Percentiles rank a stretch among this genome's conserved stretches.
Conservation (phyloP, 2,888 invertebrate species). For the Eueremaeus valkanovi region DNA sequence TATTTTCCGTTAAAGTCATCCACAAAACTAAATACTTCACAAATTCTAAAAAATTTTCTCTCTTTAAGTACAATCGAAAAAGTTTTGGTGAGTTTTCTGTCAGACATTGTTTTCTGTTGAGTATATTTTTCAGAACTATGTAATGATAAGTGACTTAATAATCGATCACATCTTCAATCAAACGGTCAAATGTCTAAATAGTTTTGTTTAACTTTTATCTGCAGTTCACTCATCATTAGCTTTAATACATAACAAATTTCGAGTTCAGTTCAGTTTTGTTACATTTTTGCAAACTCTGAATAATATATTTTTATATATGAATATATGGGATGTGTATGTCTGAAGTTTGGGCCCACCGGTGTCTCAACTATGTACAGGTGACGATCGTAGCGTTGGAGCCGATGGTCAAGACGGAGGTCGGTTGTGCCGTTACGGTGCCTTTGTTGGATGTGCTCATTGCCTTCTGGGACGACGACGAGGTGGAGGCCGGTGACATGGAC, state of each 20-base stretch:
- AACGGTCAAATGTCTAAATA: neutral
- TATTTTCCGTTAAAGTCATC: conserved; percentile 5
- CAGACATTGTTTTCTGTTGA: neutral
- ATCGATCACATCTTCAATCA: neutral
- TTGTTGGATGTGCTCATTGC: conserved; percentile 11
- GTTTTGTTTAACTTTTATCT: neutral
- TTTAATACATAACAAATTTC: neutral
- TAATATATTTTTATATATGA: neutral
- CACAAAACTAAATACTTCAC: conserved; percentile 26
- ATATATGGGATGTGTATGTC: neutral
- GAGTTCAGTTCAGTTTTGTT: conserved; percentile 13
- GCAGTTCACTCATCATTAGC: conserved; percentile 1
- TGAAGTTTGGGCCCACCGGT: conserved; percentile 1
- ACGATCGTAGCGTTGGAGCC: conserved; percentile 40
- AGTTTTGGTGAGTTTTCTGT: conserved; percentile 19
- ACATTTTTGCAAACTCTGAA: conserved; percentile 3
- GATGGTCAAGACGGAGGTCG: conserved; percentile 38
- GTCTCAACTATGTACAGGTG: conserved; percentile 35
- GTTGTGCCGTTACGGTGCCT: conserved; percentile 10
- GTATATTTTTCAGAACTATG: conserved; percentile 5
- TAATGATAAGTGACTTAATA: conserved; percentile 9
- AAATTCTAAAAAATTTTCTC: conserved; percentile 7
- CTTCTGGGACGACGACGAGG: conserved; percentile 28
- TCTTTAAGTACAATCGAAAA: conserved; percentile 28
- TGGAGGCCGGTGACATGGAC: conserved; percentile 18